These are phyloP conservation scores for Oryzias javanicus DNA, from an alignment of 2,113 vertebrate species.

Conservation along the genomic window DNA sequence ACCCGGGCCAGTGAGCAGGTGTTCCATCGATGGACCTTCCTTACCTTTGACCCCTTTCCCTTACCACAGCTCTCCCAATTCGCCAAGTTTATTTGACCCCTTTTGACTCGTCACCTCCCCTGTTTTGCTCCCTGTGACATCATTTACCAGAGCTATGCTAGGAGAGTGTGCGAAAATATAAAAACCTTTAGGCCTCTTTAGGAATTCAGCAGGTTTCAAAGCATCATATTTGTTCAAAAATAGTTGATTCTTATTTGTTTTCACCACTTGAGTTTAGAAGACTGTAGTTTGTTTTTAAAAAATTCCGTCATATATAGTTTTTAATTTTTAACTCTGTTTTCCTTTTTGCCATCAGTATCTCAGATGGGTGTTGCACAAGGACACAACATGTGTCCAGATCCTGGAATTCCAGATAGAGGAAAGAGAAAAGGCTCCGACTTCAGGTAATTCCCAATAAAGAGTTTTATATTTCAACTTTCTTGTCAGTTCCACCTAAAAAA, in stretches of 20 bases:
- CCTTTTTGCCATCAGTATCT: constrained; percentile 80
- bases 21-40: constrained; percentile 43
- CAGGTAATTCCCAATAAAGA: constrained; percentile 78
- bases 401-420: constrained; percentile 94
- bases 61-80: constrained; percentile 29
- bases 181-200: too few relatives aligned
- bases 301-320: background rate
- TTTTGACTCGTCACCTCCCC: constrained; percentile 36
- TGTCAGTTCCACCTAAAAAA: background rate
- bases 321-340: background rate
- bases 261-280: too few relatives aligned
- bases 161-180: background rate
- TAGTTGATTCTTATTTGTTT: too few relatives aligned
- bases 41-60: constrained; percentile 15
- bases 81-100: constrained; percentile 48
- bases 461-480: constrained; percentile 11
- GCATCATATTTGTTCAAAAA: too few relatives aligned
- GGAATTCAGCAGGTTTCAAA: too few relatives aligned
- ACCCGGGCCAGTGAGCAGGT: constrained; percentile 28
- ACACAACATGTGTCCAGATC: constrained; percentile 98
- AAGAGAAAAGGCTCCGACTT: constrained; percentile 98
- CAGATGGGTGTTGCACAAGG: constrained; percentile 98
- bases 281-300: too few relatives aligned
- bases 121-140: constrained; percentile 10
- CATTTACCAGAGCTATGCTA: constrained; percentile 13